Conservation (phyloP, 2,888 invertebrate genomes). For the Ochropacha duplaris region DNA sequence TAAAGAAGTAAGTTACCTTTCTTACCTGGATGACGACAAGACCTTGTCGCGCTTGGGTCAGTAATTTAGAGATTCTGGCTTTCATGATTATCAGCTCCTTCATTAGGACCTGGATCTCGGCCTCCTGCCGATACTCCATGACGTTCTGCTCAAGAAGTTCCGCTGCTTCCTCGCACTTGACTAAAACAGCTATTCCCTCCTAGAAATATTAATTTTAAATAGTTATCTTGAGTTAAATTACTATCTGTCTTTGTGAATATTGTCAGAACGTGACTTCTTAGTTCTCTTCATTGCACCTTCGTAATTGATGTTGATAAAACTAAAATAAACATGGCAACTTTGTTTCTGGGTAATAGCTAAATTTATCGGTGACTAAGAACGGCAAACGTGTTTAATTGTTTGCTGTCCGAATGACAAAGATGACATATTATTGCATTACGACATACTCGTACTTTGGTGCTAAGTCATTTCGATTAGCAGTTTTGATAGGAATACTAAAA, state of each 20-base stretch:
- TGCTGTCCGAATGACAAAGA: conserved; percentile 22
- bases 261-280: not conserved
- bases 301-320: conserved; percentile 17
- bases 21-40: conserved; percentile 80
- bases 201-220: conserved; percentile 56
- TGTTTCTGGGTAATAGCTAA: conserved; percentile 35
- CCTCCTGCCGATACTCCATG: conserved; percentile 84
- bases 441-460: not conserved
- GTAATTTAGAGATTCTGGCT: conserved; percentile 85
- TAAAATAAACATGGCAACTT: conserved; percentile 37
- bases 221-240: conserved; percentile 10
- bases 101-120: conserved; percentile 83
- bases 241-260: conserved; percentile 6
- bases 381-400: conserved; percentile 19
- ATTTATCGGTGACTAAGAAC: conserved; percentile 36
- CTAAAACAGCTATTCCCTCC: conserved; percentile 87
- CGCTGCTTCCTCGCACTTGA: conserved; percentile 86
- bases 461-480: not conserved
- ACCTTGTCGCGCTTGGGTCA: conserved; percentile 88
- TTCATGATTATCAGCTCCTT: conserved; percentile 83
- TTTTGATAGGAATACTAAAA: not conserved
- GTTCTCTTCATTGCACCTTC: conserved; percentile 11
- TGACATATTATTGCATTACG: not conserved
- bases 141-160: conserved; percentile 85
- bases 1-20: conserved; percentile 55